A percentile compares a stretch with the other conserved stretches of the same genome.
Conservation (phyloP, 2,113 vertebrate species). For the Bubo blakistoni region DNA sequence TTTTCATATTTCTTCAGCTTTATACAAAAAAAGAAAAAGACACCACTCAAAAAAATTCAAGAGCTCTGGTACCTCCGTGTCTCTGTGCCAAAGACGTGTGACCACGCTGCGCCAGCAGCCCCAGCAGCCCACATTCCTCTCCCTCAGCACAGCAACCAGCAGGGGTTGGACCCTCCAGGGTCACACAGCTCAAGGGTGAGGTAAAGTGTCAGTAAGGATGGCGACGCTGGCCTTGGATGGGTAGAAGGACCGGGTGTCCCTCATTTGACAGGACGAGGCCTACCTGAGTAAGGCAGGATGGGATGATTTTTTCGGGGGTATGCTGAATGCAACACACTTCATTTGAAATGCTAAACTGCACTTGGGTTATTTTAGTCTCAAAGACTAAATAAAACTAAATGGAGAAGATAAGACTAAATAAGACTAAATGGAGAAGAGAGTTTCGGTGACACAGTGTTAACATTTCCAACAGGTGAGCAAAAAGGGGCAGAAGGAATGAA, state of each 20-base stretch:
- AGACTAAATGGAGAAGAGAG: background rate
- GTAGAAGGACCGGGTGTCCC: background rate
- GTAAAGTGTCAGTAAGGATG: background rate
- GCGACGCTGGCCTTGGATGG: too few relatives aligned
- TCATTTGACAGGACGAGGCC: background rate
- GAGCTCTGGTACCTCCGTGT: background rate
- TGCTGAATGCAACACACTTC: background rate
- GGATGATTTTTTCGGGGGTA: background rate
- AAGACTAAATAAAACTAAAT: background rate
- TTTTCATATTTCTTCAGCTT: background rate
- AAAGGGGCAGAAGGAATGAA: background rate
- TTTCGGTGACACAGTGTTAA: background rate
- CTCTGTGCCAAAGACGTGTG: accelerated
- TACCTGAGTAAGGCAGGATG: background rate
- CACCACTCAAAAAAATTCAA: background rate
- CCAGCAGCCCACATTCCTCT: background rate
- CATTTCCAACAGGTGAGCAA: background rate
- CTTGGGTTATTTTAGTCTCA: background rate
- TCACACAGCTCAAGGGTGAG: background rate
- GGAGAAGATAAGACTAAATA: too few relatives aligned
- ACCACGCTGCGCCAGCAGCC: background rate
- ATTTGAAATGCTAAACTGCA: background rate
- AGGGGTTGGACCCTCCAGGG: too few relatives aligned
- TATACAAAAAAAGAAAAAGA: background rate
- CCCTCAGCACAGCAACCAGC: too few relatives aligned